Conservation (phyloP, 2,797 vertebrate genomes). For the Nannoperca obscura region DNA sequence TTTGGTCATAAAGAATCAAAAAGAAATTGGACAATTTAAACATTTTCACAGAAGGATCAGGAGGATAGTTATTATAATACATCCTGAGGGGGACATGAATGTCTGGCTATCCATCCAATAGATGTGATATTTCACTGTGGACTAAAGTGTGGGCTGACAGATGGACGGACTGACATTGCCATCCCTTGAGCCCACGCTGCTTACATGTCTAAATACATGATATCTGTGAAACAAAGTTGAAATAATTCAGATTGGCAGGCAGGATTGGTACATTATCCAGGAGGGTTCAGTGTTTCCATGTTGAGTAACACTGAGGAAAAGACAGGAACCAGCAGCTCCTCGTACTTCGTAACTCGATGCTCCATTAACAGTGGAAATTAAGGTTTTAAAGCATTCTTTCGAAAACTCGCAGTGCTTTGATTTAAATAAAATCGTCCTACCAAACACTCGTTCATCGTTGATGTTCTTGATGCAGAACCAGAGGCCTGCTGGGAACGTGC, state of each 20-base stretch:
- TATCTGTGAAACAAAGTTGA: too few relatives aligned
- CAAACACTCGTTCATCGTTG: conserved; percentile 96
- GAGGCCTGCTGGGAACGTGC: conserved; percentile 98
- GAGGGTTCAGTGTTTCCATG: neutral
- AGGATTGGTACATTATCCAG: neutral
- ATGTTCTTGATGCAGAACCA: conserved; percentile 99
- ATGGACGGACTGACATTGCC: too few relatives aligned
- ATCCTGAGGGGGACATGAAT: too few relatives aligned
- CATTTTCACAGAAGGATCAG: neutral
- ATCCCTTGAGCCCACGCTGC: too few relatives aligned
- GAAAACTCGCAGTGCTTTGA: neutral
- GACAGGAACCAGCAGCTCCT: neutral
- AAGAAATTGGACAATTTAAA: neutral
- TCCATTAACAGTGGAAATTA: neutral
- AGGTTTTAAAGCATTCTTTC: neutral
- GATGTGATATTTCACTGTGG: too few relatives aligned
- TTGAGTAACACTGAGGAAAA: too few relatives aligned
- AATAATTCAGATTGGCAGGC: too few relatives aligned
- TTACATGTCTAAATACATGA: too few relatives aligned
- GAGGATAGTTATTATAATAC: too few relatives aligned
- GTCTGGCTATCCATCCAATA: too few relatives aligned
- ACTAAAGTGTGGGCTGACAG: too few relatives aligned
- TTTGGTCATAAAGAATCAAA: neutral
- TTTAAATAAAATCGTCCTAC: conserved; percentile 79
- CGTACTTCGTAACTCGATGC: neutral